phyloP scores from a whole-genome alignment of 1,140 invertebrate genomes.

The Rhizoglyphus robini region DNA sequence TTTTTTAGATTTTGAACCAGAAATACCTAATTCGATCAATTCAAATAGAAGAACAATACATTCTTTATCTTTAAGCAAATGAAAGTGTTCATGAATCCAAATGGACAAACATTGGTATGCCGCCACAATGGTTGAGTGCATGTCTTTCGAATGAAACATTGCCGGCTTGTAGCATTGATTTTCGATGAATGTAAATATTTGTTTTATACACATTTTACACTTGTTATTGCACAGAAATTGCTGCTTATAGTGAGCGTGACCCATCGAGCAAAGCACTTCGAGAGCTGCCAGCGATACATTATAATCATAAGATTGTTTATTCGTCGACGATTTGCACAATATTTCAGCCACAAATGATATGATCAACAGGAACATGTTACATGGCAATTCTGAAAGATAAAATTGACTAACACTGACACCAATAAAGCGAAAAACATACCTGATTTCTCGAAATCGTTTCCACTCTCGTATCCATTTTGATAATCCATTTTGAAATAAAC shows the following conservation, averaged over 20 bases:
- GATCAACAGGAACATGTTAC: constrained; percentile 7
- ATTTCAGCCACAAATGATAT: constrained; percentile 8
- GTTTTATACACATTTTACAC: constrained; percentile 83
- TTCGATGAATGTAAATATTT: constrained; percentile 93
- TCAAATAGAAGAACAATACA: constrained; percentile 82
- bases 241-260: constrained; percentile 49
- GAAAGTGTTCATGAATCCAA: constrained; percentile 70
- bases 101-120: constrained; percentile 78
- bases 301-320: constrained; percentile 64
- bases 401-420: no score
- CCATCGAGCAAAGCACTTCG: constrained; percentile 74
- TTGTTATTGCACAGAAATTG: constrained; percentile 1
- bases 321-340: constrained; percentile 31
- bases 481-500: constrained; percentile 15
- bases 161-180: constrained; percentile 90
- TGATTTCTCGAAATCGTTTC: background rate
- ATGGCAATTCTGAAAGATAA: no score
- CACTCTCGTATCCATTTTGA: background rate
- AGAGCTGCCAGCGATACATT: constrained; percentile 79
- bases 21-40: constrained; percentile 92
- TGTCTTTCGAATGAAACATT: constrained; percentile 85
- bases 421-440: no score
- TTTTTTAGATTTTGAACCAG: constrained; percentile 70
- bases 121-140: constrained; percentile 93
- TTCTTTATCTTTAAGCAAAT: constrained; percentile 74